These are phyloP conservation scores for Hyaena hyaena DNA, from an alignment of 2,113 vertebrate species.

Conservation along the genomic window DNA sequence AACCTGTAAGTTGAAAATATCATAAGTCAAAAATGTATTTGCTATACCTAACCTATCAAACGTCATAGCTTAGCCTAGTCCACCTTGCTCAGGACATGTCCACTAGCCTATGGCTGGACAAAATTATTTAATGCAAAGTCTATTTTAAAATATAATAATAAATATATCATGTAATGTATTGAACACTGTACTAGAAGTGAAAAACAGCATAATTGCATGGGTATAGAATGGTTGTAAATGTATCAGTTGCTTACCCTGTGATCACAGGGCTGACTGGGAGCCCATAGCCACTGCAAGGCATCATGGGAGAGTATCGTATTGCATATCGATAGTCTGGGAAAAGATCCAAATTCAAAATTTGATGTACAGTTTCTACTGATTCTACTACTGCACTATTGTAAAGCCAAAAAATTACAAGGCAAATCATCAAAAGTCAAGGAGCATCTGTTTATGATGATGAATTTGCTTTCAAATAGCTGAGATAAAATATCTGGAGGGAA, in stretches of 20 bases:
- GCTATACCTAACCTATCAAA: neutral
- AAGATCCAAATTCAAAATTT: neutral
- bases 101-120: neutral
- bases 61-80: neutral
- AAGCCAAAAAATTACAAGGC: neutral
- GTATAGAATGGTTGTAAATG: neutral
- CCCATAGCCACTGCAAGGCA: neutral
- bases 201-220: neutral
- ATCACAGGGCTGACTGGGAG: neutral
- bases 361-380: neutral
- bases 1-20: neutral
- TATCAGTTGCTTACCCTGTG: neutral
- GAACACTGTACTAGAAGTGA: neutral
- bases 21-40: neutral
- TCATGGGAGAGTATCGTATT: neutral
- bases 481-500: neutral
- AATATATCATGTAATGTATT: neutral
- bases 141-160: neutral
- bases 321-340: neutral
- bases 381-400: neutral
- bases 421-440: neutral
- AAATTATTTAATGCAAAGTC: neutral
- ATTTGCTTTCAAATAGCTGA: conserved; percentile 48
- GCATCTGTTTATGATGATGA: neutral
- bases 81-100: neutral